Evolutionary conservation across 2,888 invertebrate species (phyloP).

Genomic region (Ormyrus labotus): DNA sequence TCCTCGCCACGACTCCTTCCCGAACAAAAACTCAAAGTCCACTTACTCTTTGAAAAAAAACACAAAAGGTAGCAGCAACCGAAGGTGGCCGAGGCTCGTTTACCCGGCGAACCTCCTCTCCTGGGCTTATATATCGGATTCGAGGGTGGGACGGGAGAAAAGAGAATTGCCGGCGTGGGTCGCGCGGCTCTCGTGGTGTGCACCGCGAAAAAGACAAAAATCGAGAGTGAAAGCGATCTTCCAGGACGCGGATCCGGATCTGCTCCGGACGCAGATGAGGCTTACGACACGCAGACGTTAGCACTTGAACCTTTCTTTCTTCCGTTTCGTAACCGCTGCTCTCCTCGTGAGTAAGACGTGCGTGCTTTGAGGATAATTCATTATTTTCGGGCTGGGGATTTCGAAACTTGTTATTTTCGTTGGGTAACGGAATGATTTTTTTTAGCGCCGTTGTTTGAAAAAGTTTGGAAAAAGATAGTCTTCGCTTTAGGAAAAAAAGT

Average conservation of each 20-base stretch:
- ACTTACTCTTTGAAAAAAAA: conserved; percentile 25
- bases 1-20: too few relatives aligned
- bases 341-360: not conserved
- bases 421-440: too few relatives aligned
- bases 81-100: conserved; percentile 47
- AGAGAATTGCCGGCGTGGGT: conserved; percentile 60
- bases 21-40: not conserved
- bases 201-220: conserved; percentile 62
- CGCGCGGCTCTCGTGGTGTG: conserved; percentile 48
- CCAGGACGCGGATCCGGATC: conserved; percentile 71
- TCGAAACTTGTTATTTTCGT: too few relatives aligned
- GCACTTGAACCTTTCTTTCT: conserved; percentile 5
- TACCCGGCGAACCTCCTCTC: conserved; percentile 33
- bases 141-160: conserved; percentile 53
- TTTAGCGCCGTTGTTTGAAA: too few relatives aligned
- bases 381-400: too few relatives aligned
- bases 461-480: too few relatives aligned
- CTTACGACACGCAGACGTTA: conserved; percentile 32
- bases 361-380: conserved; percentile 7
- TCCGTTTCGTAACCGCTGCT: conserved; percentile 20
- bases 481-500: too few relatives aligned
- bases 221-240: conserved; percentile 75
- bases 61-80: conserved; percentile 10
- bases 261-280: conserved; percentile 14
- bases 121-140: conserved; percentile 64